Base-by-base conservation (phyloP, 2,797 vertebrate genomes). In the Coreius guichenoti region DNA sequence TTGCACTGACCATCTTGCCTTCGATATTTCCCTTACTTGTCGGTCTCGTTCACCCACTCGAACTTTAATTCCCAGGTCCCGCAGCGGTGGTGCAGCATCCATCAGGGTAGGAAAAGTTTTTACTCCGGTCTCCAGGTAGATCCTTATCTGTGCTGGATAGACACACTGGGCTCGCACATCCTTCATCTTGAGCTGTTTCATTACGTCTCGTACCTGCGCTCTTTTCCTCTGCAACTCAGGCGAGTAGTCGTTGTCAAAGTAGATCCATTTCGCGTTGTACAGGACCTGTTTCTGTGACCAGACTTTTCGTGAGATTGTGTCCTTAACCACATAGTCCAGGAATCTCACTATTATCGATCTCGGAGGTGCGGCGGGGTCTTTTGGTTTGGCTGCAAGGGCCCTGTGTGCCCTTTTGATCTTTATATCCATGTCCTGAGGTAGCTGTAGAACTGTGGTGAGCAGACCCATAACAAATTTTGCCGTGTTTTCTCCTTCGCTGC, bases 91-190 rank as follows among this genome's bases (percentile, higher is more conserved):
- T 1, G 70, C 36, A 19, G 85, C 54, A 54, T 86, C 81, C 23
- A 26, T 54, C 14, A 88, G 49, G 8, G 61, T 83, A 31, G 29
- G 23, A 43, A 76, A 81, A 1, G 67, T 86, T 74, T 86, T 80
- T 9, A 72, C 54, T 11, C 82, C 78, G 0, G 19, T 2, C 1
- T 51, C 39, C 19, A 12, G 7, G 1, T 76, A 47, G 4, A 83
- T 47, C 45, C 29, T 89, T 56, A 87, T 69, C 16, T 87, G 83
- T 77, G 83, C 81, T 17, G 75, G 88, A 21, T 81, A 87, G 1
- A 83, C 23, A 56, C 80, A 87, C 13, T 84, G 83, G 0, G 80
- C 86, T 17, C 36, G 33, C 4, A 82, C 69, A 56, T 79, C 67
- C 12, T 82, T 89, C 21, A 8, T 11, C 23, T 75, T 80, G 26